Conservation (phyloP, 2,888 invertebrate genomes). For the Dryobota labecula region DNA sequence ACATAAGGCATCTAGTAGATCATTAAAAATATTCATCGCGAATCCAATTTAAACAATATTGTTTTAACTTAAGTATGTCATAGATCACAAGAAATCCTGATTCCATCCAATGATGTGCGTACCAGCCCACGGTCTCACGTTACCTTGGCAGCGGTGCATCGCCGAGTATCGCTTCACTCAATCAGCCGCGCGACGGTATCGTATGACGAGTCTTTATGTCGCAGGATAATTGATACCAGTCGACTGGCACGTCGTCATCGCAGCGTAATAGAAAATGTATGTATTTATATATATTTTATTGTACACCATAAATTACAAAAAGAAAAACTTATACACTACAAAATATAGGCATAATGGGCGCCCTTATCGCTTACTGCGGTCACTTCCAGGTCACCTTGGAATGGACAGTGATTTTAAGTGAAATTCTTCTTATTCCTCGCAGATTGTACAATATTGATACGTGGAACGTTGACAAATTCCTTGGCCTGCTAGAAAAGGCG, state of each 20-base stretch:
- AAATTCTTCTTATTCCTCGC: background rate
- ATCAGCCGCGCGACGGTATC: constrained; percentile 71
- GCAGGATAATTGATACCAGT: constrained; percentile 69
- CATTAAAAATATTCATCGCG: background rate
- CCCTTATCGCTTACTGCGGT: no score
- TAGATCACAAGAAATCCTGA: constrained; percentile 19
- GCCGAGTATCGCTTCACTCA: constrained; percentile 71
- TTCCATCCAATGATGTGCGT: background rate
- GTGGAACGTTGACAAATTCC: background rate
- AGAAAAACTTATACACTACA: no score
- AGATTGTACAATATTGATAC: constrained; percentile 9
- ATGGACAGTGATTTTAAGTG: no score
- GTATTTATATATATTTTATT: no score
- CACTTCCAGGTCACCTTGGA: no score
- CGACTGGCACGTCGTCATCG: constrained; percentile 30
- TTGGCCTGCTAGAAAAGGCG: background rate
- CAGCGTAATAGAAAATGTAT: constrained; percentile 5
- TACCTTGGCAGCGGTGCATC: constrained; percentile 49
- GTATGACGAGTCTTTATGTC: constrained; percentile 65
- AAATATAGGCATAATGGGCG: no score
- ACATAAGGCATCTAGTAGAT: background rate
- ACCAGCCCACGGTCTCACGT: constrained; percentile 51
- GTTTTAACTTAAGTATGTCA: background rate
- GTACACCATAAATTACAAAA: no score
- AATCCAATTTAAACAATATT: background rate